Percentiles rank a stretch among this genome's conserved stretches.
phyloP scores from a whole-genome alignment of 64 coral and sea anemone genomes.

The Dendrophyllia cribrosa region DNA sequence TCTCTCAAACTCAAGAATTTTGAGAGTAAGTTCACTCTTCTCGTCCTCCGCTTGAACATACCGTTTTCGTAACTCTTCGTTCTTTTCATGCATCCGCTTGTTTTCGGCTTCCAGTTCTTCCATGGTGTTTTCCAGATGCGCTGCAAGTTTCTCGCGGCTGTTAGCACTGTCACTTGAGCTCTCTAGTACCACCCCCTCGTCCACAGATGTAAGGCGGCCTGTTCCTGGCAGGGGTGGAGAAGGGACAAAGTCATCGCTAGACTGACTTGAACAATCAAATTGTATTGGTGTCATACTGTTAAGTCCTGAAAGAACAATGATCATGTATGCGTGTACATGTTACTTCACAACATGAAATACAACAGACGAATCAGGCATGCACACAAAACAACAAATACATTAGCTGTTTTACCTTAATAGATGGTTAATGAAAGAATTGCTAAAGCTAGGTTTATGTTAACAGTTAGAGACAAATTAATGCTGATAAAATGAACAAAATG shows the following conservation, averaged over 20 bases:
- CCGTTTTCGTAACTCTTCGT: conserved; percentile 50
- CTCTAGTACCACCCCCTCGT: conserved; percentile 91
- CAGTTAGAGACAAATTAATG: no score
- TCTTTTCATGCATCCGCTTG: conserved; percentile 48
- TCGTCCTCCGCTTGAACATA: conserved; percentile 35
- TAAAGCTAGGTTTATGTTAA: no score
- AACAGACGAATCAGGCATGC: no score
- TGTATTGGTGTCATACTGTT: background rate
- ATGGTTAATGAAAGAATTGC: no score
- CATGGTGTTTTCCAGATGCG: conserved; percentile 54
- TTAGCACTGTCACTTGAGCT: conserved; percentile 73
- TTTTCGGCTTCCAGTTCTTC: conserved; percentile 74
- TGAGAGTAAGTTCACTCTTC: conserved; percentile 24
- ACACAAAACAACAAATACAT: no score
- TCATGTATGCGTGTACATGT: background rate
- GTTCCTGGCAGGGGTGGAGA: conserved; percentile 36
- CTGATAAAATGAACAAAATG: no score
- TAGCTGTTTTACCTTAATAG: no score
- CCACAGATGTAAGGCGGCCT: conserved; percentile 83
- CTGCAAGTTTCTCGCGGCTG: conserved; percentile 68
- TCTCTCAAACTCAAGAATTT: conserved; percentile 18
- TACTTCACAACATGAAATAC: no score
- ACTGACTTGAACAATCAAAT: conserved; percentile 47
- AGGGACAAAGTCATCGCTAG: conserved; percentile 51
- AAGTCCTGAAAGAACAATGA: background rate